A percentile compares a stretch with the other conserved stretches of the same genome.
These are phyloP conservation scores for Sitodiplosis mosellana DNA, from an alignment of 1,140 invertebrate species.

Conservation along the genomic window DNA sequence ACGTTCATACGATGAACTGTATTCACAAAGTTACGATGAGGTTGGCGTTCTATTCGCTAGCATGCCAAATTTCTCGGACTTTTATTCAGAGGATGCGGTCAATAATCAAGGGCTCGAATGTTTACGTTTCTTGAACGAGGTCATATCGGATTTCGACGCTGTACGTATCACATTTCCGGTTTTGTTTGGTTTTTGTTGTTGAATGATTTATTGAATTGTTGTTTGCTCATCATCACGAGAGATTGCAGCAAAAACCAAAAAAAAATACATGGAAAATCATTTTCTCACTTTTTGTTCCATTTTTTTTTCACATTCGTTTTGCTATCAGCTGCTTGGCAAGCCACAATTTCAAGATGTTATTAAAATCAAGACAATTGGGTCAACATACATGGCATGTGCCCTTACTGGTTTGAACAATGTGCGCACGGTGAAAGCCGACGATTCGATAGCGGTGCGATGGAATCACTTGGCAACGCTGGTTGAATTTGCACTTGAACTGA, in stretches of 20 bases:
- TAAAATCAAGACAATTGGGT: constrained; percentile 96
- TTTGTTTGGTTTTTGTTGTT: neutral
- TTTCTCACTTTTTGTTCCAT: neutral
- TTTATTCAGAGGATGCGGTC: constrained; percentile 87
- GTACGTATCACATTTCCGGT: constrained; percentile 34
- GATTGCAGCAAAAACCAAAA: no score
- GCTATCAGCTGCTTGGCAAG: constrained; percentile 57
- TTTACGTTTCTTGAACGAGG: constrained; percentile 89
- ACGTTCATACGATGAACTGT: constrained; percentile 72
- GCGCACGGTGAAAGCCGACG: constrained; percentile 44
- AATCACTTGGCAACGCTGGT: constrained; percentile 66
- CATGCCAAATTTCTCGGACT: constrained; percentile 90
- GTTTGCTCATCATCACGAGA: no score
- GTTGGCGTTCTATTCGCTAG: constrained; percentile 86
- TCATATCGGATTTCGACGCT: constrained; percentile 94
- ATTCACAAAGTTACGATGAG: constrained; percentile 82
- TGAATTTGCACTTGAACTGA: constrained; percentile 78
- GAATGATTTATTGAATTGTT: no score
- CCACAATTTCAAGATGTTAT: constrained; percentile 76
- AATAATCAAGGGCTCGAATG: constrained; percentile 94
- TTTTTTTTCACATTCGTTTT: neutral
- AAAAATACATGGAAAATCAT: no score
- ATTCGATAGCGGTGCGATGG: constrained; percentile 57
- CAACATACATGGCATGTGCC: constrained; percentile 87
- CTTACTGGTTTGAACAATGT: constrained; percentile 74